phyloP scores from a whole-genome alignment of 2,888 invertebrate species.

The Copidosoma aretas region DNA sequence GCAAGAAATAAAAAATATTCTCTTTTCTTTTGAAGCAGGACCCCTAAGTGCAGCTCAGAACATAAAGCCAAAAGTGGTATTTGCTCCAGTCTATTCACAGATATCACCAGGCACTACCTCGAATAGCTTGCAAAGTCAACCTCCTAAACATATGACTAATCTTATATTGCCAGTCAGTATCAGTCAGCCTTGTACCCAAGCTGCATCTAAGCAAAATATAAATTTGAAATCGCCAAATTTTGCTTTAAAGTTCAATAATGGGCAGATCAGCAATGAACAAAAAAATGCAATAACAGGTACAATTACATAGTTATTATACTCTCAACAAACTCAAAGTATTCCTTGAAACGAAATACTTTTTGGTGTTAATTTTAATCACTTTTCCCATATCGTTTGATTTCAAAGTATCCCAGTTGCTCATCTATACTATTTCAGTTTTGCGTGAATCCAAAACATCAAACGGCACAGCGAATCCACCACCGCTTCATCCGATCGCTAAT shows the following conservation, averaged over 20 bases:
- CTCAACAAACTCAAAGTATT: background rate
- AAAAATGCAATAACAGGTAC: conserved; percentile 70
- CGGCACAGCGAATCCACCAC: conserved; percentile 57
- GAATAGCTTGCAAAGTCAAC: conserved; percentile 49
- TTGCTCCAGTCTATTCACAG: conserved; percentile 57
- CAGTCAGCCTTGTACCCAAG: conserved; percentile 53
- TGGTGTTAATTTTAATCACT: conserved; percentile 1
- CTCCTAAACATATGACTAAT: conserved; percentile 58
- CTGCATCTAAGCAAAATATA: conserved; percentile 67
- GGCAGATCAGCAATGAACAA: conserved; percentile 69
- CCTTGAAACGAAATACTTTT: background rate
- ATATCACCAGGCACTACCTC: conserved; percentile 52
- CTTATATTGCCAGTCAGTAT: conserved; percentile 57
- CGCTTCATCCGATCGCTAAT: conserved; percentile 60
- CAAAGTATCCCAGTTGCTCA: conserved; percentile 8
- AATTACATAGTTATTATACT: conserved; percentile 38
- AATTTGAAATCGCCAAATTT: conserved; percentile 67
- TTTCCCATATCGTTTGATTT: conserved; percentile 15
- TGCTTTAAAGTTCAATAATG: conserved; percentile 66
- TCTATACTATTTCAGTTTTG: conserved; percentile 50
- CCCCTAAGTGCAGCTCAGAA: conserved; percentile 52
- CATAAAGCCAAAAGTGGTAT: conserved; percentile 56
- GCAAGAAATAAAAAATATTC: no score
- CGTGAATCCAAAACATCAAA: conserved; percentile 59
- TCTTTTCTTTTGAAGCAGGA: conserved; percentile 40